These are phyloP conservation scores for Opisthograptis luteolata DNA, from an alignment of 2,888 invertebrate genomes.

Conservation along the genomic window DNA sequence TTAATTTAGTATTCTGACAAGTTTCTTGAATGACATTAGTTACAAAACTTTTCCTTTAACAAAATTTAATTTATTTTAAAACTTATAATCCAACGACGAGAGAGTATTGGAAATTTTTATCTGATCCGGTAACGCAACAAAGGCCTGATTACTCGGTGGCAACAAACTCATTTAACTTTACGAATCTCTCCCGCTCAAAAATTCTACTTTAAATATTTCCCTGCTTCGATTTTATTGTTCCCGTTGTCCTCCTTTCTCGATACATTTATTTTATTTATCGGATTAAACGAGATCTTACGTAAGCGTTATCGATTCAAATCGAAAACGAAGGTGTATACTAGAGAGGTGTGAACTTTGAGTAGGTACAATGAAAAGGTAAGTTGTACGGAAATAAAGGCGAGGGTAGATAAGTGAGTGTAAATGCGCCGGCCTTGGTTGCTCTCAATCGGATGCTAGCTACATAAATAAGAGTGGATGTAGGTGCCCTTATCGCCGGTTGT, in stretches of 20 bases:
- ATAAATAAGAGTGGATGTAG: constrained; percentile 80
- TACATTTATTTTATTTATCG: constrained; percentile 76
- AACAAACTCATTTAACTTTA: constrained; percentile 83
- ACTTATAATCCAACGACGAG: constrained; percentile 32
- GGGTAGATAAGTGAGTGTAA: constrained; percentile 79
- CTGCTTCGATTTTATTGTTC: constrained; percentile 77
- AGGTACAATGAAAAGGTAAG: constrained; percentile 63
- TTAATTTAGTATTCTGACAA: not conserved
- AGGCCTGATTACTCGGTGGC: constrained; percentile 67
- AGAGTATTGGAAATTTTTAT: constrained; percentile 65
- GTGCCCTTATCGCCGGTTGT: constrained; percentile 67
- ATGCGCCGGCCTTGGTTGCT: constrained; percentile 66
- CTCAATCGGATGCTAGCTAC: constrained; percentile 81
- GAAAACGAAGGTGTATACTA: constrained; percentile 34
- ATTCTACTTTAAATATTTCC: constrained; percentile 69
- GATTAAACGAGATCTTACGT: constrained; percentile 59
- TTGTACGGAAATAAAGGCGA: constrained; percentile 78
- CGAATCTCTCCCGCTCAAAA: constrained; percentile 70
- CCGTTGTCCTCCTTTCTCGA: constrained; percentile 66
- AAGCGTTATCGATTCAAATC: constrained; percentile 32
- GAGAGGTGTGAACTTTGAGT: constrained; percentile 33
- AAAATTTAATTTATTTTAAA: constrained; percentile 28
- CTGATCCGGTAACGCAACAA: constrained; percentile 72
- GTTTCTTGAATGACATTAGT: not conserved
- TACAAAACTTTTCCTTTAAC: not conserved